These are phyloP conservation scores for Stigmatopora nigra DNA, from an alignment of 2,113 vertebrate species.

Conservation along the genomic window DNA sequence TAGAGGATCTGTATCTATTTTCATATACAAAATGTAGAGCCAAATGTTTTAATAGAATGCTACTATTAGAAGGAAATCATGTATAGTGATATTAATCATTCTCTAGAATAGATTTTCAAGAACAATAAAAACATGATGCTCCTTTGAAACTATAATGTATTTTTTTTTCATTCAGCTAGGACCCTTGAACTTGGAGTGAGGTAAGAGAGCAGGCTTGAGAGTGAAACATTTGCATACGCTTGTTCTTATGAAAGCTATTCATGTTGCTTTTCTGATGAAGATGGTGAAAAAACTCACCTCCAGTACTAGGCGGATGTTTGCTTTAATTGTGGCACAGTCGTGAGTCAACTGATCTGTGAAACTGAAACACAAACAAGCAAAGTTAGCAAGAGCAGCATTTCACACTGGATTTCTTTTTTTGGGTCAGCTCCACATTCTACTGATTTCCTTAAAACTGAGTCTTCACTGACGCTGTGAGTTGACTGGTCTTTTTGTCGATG, in stretches of 20 bases:
- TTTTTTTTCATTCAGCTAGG: no score
- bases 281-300: constrained; percentile 66
- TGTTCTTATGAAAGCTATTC: neutral
- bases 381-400: constrained; percentile 22
- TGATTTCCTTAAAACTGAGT: neutral
- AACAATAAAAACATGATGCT: no score
- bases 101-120: no score
- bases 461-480: constrained; percentile 75
- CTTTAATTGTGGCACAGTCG: constrained; percentile 84
- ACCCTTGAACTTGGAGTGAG: no score
- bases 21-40: no score
- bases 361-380: constrained; percentile 53
- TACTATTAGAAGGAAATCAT: no score
- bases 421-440: no score
- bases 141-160: no score
- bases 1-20: no score
- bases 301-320: constrained; percentile 82
- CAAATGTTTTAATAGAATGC: no score
- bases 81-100: no score
- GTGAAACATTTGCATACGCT: neutral
- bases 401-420: neutral
- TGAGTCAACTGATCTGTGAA: constrained; percentile 76
- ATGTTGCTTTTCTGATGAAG: neutral
- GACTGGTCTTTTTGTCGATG: constrained; percentile 79
- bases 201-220: no score